Evolutionary conservation across 2,113 vertebrate species (phyloP).

Genomic region (Corythaeola cristata): DNA sequence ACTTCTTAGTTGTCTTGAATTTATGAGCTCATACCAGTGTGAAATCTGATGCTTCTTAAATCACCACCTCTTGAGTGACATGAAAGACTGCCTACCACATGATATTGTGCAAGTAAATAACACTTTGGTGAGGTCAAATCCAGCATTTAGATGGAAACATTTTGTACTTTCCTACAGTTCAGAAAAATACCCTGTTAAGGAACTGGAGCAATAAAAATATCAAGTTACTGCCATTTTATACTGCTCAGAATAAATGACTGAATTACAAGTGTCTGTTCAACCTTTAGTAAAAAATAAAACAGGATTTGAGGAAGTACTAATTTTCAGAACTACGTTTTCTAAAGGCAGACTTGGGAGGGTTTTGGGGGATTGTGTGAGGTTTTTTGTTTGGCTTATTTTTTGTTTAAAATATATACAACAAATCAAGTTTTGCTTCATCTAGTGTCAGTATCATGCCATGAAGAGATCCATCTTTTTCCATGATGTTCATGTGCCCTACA

Average conservation of each 20-base stretch:
- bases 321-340: not conserved
- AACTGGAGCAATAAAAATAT: slow-evolving; percentile 23
- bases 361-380: accelerated
- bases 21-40: not conserved
- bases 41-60: slow-evolving; percentile 9
- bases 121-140: not conserved
- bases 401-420: not conserved
- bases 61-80: not conserved
- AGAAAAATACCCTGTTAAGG: not conserved
- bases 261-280: not conserved
- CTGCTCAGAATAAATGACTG: not conserved
- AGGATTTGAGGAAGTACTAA: not conserved
- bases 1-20: not conserved
- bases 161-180: slow-evolving; percentile 20
- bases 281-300: not conserved
- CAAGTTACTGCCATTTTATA: slow-evolving; percentile 15
- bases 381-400: not conserved
- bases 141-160: slow-evolving; percentile 27
- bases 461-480: not conserved
- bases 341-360: not conserved
- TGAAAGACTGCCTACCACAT: not conserved
- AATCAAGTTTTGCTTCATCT: not conserved
- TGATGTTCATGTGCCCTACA: not conserved
- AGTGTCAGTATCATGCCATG: not conserved
- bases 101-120: not conserved